Percentiles rank a stretch among this genome's conserved stretches.
Evolutionary conservation across 2,888 invertebrate species (phyloP).

Genomic region (Hydroisotoma schaefferi): DNA sequence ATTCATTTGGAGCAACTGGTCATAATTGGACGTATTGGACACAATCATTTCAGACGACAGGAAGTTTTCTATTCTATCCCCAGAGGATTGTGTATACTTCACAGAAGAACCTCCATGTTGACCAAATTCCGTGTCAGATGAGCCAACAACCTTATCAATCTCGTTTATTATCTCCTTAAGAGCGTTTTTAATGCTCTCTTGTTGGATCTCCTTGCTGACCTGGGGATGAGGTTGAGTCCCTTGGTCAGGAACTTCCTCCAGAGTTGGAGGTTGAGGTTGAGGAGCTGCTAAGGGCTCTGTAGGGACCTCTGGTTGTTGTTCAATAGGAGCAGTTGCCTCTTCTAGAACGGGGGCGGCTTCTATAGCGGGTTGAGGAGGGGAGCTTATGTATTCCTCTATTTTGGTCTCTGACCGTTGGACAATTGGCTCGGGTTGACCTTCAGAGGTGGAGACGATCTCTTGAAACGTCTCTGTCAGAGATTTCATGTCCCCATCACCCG

Average conservation of each 20-base stretch:
- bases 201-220: conserved; percentile 52
- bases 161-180: conserved; percentile 62
- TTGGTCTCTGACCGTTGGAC: not conserved
- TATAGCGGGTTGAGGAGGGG: not conserved
- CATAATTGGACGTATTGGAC: too few species aligned
- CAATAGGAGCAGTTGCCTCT: too few species aligned
- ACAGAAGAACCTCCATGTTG: too few species aligned
- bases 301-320: not conserved
- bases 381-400: not conserved
- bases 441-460: conserved; percentile 43
- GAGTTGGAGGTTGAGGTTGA: conserved; percentile 4
- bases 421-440: not conserved
- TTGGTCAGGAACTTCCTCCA: not conserved
- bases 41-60: not conserved
- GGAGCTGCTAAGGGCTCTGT: not conserved
- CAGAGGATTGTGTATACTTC: too few species aligned
- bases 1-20: too few species aligned
- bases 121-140: conserved; percentile 41
- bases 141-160: conserved; percentile 58
- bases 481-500: conserved; percentile 36
- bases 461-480: conserved; percentile 46
- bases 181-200: conserved; percentile 59
- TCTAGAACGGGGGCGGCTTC: not conserved
- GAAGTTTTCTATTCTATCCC: not conserved
- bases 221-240: not conserved